A percentile compares a stretch with the other conserved stretches of the same genome.
phyloP scores from a whole-genome alignment of 2,888 invertebrate species.

The Torymus auratus region DNA sequence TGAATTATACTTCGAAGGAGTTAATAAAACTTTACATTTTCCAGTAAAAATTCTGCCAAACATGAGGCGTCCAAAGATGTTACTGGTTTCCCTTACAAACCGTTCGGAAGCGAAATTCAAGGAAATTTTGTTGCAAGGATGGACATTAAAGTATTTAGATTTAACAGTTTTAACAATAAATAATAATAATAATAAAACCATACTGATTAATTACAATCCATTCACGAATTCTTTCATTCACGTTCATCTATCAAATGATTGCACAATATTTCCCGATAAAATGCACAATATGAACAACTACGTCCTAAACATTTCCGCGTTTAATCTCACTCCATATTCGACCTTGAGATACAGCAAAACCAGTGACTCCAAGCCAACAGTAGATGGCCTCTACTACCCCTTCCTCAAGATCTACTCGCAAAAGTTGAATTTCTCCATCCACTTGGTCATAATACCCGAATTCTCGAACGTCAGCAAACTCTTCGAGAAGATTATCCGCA shows the following conservation, averaged over 20 bases:
- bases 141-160: background rate
- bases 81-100: background rate
- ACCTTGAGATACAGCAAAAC: background rate
- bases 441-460: background rate
- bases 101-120: background rate
- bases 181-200: background rate
- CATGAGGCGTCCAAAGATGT: background rate
- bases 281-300: background rate
- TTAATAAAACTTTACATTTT: background rate
- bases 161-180: background rate
- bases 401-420: background rate
- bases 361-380: background rate
- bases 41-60: background rate
- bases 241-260: background rate
- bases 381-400: background rate
- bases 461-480: background rate
- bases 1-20: background rate
- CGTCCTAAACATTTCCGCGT: background rate
- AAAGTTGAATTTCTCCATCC: background rate
- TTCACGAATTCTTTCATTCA: background rate
- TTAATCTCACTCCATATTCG: background rate
- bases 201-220: background rate
- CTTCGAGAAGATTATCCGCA: background rate
- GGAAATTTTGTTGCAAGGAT: background rate
- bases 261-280: slow-evolving; percentile 3